Conservation (phyloP, 2,113 vertebrate genomes). For the Python bivittatus region DNA sequence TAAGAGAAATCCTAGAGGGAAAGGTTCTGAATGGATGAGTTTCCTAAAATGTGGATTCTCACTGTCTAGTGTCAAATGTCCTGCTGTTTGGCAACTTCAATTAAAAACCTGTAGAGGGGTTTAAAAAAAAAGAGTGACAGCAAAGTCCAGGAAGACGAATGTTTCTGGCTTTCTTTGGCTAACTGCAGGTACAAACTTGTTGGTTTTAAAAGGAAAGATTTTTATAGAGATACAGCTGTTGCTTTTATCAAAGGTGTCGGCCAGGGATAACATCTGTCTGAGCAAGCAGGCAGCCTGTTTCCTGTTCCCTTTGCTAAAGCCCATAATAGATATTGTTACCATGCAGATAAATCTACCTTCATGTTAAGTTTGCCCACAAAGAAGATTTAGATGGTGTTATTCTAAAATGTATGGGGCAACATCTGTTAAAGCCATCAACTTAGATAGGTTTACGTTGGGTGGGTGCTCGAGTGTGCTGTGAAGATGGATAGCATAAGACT, state of each 20-base stretch:
- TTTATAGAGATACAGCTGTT: conserved; percentile 24
- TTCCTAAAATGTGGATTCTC: conserved; percentile 34
- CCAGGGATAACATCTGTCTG: conserved; percentile 56
- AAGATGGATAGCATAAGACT: neutral
- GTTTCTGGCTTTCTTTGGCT: conserved; percentile 35
- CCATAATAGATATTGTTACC: conserved; percentile 58
- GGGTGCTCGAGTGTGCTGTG: neutral
- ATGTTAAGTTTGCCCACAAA: conserved; percentile 43
- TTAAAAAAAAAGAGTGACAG: conserved; percentile 37
- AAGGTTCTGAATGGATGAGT: neutral
- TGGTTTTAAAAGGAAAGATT: conserved; percentile 45
- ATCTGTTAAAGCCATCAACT: conserved; percentile 30
- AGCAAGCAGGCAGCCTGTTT: conserved; percentile 40
- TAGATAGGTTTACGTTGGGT: conserved; percentile 35
- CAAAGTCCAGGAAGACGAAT: conserved; percentile 55
- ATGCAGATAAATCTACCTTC: conserved; percentile 66
- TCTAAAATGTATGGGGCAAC: conserved; percentile 38
- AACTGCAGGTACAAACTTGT: conserved; percentile 42
- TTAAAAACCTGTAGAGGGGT: conserved; percentile 57
- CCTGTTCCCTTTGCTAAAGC: conserved; percentile 26
- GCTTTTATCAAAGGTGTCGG: conserved; percentile 46
- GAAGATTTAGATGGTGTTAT: conserved; percentile 55
- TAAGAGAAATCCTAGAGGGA: neutral
- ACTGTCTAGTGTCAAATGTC: conserved; percentile 53
- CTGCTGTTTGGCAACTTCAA: conserved; percentile 51